Base-by-base conservation (phyloP, 2,113 vertebrate genomes). In the Myrmecophaga tridactyla region DNA sequence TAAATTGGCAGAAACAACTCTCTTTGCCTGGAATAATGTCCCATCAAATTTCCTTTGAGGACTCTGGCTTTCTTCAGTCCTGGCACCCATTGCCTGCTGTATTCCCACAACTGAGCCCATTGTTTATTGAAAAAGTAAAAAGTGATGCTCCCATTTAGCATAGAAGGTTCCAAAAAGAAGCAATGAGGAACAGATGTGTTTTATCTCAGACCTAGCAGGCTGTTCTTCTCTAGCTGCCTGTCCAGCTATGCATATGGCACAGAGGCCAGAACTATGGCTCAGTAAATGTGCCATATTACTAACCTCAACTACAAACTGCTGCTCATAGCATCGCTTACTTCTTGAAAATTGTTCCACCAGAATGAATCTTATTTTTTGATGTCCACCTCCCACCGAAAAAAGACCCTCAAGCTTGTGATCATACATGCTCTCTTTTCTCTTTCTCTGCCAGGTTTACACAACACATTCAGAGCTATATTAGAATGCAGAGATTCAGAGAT, bases 141-240 rank as follows among this genome's bases (percentile, higher is more conserved):
- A 77, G n/a, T 76, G 69, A 92, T 41, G 36, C 86, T 70, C 5
- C 34, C 27, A 4, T 56, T 70, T 84, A 85, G n/a, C 65, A 56
- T 15, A 43, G 51, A 90, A 53, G 29, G 87, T 67, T 72, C 78
- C 78, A 82, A 70, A 95, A 94, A 89, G 46, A 91, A 77, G 41
- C 51, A 90, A 39, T 34, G 51, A 95, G 60, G 77, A 95, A 31
- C 94, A 96, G 89, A 72, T 94, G 86, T 86, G 62, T 92, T 94
- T 95, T 92, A 85, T 95, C 95, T 88, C 65, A 53, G 80, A 60
- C 25, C 81, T 77, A 81, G 89, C 77, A 92, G 86, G 48, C 78
- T 80, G 21, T 58, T 70, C 53, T 93, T 67, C 62, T 86, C 76
- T 25, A 53, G 85, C 70, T 86, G 58, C 39, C 70, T n/a, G 46